Evolutionary conservation across 2,113 vertebrate species (phyloP), one percentile per base, ranked within the genome.

Genomic region (Pogona vitticeps): DNA sequence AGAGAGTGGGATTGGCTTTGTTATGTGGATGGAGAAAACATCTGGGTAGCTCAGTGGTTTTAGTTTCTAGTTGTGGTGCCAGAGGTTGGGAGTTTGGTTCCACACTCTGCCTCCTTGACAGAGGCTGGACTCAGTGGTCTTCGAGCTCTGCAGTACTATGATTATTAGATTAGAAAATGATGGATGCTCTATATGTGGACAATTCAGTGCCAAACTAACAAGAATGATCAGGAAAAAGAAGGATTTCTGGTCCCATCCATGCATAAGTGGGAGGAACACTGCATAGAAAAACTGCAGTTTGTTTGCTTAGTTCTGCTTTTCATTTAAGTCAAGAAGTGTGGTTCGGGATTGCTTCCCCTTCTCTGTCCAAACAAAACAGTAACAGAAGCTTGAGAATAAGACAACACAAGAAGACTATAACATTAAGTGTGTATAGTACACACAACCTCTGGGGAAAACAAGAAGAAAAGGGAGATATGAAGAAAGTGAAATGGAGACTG

Each of bases 281-380:
- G 18, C 59, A 36, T n/a, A 63, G 73, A 84, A 88, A 68, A 85
- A 86, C 75, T 26, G 79, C 85, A 56, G 87, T 7, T 85, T 80
- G 67, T 40, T 72, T 73, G 8, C 83, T 91, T 75, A 91, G 91
- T 95, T 94, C 94, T n/a, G 91, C 94, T 94, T 95, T 95, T 90
- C 84, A 92, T 87, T 90, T 79, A 80, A 76, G 61, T 87, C 40
- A 76, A 15, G 65, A 46, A 80, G 88, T 92, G 93, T 93, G 92
- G 92, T 94, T 91, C 84, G 83, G 84, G 59, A 79, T 71, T 79
- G 21, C 90, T 95, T 95, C 95, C 94, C 93, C 89, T 0, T 82
- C 8, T 59, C 90, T 89, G 90, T 88, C 88, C 87, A 91, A 10
- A 52, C 46, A 52, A 91, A 85, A 92, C 86, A 91, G 86, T 82